Base-by-base conservation (phyloP, 1,140 invertebrate species). In the Pissodes strobi region DNA sequence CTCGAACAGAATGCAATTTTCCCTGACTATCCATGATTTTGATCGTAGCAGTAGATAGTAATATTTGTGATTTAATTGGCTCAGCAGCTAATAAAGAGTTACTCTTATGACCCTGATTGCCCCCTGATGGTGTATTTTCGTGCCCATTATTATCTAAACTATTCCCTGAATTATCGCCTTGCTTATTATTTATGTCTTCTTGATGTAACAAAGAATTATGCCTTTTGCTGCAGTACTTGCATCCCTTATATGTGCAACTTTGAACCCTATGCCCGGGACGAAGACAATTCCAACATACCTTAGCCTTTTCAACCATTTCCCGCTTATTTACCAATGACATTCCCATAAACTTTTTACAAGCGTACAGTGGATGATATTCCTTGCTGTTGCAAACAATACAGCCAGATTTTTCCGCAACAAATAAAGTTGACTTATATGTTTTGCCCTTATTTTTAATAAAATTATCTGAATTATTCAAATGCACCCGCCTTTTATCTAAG, bases 211-310 rank as follows among this genome's bases (percentile, higher is more conserved):
- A 18, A 3, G 21, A 46, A n/a, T 39, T 39, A 39, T 39, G 38
- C 38, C n/a, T 39, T 39, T 39, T 39, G n/a, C n/a, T n/a, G 38
- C 38, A 39, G n/a, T 39, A 17, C n/a, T 3, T 5, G n/a, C 38
- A 39, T 3, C 38, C 38, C 38, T 17, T n/a, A 4, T n/a, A 39
- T 13, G 12, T n/a, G 38, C 38, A 39, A 6, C 4, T n/a, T 3
- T 39, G n/a, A 4, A 39, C 38, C 15, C 38, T 39, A 17, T 39
- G 38, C 4, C 38, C 38, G 4, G 38, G 12, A 6, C n/a, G 4
- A 5, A 39, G n/a, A 39, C 38, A 39, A 39, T 39, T 39, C 38
- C 38, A 39, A 39, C 38, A 39, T n/a, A 39, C 38, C 4, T 39
- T 39, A 4, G 4, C 15, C 15, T 39, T 39, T 39, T 39, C 38